A percentile compares a stretch with the other conserved stretches of the same genome.
phyloP scores from a whole-genome alignment of 2,797 vertebrate species.

The Melanotaenia trifasciata region DNA sequence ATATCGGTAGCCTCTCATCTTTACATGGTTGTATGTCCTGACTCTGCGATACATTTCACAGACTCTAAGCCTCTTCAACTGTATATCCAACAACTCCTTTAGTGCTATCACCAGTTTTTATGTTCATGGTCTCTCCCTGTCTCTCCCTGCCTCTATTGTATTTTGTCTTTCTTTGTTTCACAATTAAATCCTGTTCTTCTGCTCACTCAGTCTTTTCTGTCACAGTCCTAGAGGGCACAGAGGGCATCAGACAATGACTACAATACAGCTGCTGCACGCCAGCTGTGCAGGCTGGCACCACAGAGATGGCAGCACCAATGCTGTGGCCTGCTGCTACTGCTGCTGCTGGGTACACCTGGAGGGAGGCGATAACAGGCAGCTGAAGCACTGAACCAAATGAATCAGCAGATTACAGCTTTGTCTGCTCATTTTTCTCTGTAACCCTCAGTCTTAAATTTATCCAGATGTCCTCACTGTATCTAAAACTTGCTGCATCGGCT shows the following conservation, averaged over 20 bases:
- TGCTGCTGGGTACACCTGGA: slow-evolving; percentile 63
- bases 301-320: slow-evolving; percentile 44
- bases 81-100: slow-evolving; percentile 45
- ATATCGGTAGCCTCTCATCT: slow-evolving; percentile 65
- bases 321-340: slow-evolving; percentile 44
- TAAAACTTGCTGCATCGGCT: neutral
- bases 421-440: slow-evolving; percentile 19
- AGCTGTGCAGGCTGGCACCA: slow-evolving; percentile 70
- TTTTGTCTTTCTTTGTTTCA: slow-evolving; percentile 59
- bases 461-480: neutral
- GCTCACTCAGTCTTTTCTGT: slow-evolving; percentile 47
- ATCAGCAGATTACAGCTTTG: slow-evolving; percentile 8
- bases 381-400: slow-evolving; percentile 38
- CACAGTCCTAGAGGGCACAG: slow-evolving; percentile 53
- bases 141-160: slow-evolving; percentile 73
- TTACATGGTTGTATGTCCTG: slow-evolving; percentile 64
- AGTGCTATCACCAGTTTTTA: slow-evolving; percentile 45
- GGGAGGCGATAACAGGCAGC: slow-evolving; percentile 39
- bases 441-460: slow-evolving; percentile 11
- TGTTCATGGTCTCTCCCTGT: slow-evolving; percentile 47
- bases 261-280: slow-evolving; percentile 52
- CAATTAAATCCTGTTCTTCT: slow-evolving; percentile 67
- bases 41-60: slow-evolving; percentile 64
- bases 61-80: slow-evolving; percentile 39
- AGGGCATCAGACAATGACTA: slow-evolving; percentile 71